Conservation (phyloP, 2,113 vertebrate species). For the Cariama cristata region DNA sequence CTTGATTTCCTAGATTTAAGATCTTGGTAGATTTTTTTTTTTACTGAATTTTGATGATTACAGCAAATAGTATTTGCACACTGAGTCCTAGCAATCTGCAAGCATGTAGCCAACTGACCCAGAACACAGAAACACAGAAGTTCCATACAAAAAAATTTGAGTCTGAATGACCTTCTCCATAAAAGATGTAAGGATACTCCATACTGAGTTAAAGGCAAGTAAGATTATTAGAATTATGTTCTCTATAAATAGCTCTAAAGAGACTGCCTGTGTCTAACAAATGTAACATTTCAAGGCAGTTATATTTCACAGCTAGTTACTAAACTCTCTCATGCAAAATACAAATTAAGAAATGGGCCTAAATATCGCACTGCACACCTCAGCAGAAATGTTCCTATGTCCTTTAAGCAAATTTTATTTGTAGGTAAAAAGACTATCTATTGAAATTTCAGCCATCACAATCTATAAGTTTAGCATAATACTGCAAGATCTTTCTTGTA, state of each 20-base stretch:
- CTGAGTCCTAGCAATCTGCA: not conserved
- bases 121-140: not conserved
- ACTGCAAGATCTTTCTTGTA: not conserved
- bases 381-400: not conserved
- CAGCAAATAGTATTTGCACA: not conserved
- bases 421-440: not conserved
- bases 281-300: not conserved
- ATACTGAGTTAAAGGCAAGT: not conserved
- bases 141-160: not conserved
- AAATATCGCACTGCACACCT: not conserved
- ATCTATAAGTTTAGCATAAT: not conserved
- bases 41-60: not conserved
- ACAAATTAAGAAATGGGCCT: slow-evolving; percentile 41
- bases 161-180: not conserved
- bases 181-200: not conserved
- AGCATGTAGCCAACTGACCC: not conserved
- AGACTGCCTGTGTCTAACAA: not conserved
- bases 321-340: slow-evolving; percentile 44
- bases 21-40: not conserved
- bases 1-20: not conserved
- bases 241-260: slow-evolving; percentile 8
- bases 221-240: not conserved
- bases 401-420: not conserved
- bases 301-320: slow-evolving; percentile 24
- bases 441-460: not conserved